Evolutionary conservation across 1,140 invertebrate genomes (phyloP), one percentile per base, ranked within the genome.

Genomic region (Drosophila ohnishii): DNA sequence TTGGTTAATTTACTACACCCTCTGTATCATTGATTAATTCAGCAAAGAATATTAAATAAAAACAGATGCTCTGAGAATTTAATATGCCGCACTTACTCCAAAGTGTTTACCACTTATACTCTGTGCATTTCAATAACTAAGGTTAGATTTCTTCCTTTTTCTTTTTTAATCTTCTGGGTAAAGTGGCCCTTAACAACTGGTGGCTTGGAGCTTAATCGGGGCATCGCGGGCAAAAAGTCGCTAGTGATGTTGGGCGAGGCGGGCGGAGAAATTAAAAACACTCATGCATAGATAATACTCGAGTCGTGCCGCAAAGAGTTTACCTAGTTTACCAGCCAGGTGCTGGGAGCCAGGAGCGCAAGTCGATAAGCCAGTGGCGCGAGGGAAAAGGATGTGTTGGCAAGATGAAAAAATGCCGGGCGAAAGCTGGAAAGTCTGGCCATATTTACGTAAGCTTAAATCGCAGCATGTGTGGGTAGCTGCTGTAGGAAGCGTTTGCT

Each of bases 401-500:
- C 39, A 28, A 40, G 44, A 70, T 69, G 63, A 76, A 69, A 66
- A 73, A 65, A 69, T 37, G 19, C 55, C 3, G 37, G 34, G 22
- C n/a, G 35, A 51, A 50, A 74, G 59, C 48, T 56, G 59, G 65
- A 35, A 71, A 55, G 50, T 59, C 32, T 71, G 42, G 56, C 35
- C 53, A 79, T 79, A 83, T 79, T 84, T 70, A 66, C 61, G 75
- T 60, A 42, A 63, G 80, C 70, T 83, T 78, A 65, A 75, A 83
- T 72, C 56, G 60, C 74, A 64, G 35, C 69, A 67, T 65, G 44
- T 67, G 37, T 60, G 42, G 56, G 42, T 44, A 34, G 51, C 51
- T 37, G 51, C 25, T 55, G 51, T 28, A 63, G 59, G 28, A 53
- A 50, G 53, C 30, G 22, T 45, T 48, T 1, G 25, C 61, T 48